These are phyloP conservation scores for Synanthedon tipuliformis DNA, from an alignment of 2,888 invertebrate genomes.

Conservation along the genomic window DNA sequence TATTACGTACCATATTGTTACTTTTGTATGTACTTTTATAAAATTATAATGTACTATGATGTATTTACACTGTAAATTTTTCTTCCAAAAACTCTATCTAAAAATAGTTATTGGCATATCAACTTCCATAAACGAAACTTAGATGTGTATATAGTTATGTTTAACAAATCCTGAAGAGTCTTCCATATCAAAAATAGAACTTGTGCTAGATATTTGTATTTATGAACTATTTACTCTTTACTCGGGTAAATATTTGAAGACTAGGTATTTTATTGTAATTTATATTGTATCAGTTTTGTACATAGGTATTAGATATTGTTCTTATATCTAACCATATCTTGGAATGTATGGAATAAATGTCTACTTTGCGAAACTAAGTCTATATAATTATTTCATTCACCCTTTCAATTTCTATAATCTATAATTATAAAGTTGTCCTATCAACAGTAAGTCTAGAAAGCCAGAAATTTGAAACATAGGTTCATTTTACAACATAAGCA, in stretches of 20 bases:
- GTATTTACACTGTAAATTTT: constrained; percentile 60
- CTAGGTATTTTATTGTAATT: constrained; percentile 9
- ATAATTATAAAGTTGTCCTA: no score
- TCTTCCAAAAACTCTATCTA: constrained; percentile 55
- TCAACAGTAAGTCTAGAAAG: no score
- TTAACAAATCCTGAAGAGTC: constrained; percentile 52
- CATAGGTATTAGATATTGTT: constrained; percentile 3
- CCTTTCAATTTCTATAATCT: no score
- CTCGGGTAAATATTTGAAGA: constrained; percentile 38
- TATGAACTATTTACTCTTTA: constrained; percentile 27
- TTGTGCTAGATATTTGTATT: constrained; percentile 50
- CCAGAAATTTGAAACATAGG: no score
- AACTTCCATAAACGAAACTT: constrained; percentile 63
- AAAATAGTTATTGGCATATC: constrained; percentile 71
- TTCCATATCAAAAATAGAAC: constrained; percentile 69
- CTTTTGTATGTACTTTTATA: constrained; percentile 69
- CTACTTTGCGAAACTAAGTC: background rate
- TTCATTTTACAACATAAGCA: no score
- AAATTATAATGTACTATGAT: constrained; percentile 51
- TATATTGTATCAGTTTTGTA: constrained; percentile 6
- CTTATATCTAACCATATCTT: constrained; percentile 7
- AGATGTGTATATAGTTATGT: constrained; percentile 31
- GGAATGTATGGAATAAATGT: constrained; percentile 3
- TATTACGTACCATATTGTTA: constrained; percentile 37
- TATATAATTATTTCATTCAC: no score